Base-by-base conservation (phyloP, 2,797 vertebrate genomes). In the Astyanax mexicanus region DNA sequence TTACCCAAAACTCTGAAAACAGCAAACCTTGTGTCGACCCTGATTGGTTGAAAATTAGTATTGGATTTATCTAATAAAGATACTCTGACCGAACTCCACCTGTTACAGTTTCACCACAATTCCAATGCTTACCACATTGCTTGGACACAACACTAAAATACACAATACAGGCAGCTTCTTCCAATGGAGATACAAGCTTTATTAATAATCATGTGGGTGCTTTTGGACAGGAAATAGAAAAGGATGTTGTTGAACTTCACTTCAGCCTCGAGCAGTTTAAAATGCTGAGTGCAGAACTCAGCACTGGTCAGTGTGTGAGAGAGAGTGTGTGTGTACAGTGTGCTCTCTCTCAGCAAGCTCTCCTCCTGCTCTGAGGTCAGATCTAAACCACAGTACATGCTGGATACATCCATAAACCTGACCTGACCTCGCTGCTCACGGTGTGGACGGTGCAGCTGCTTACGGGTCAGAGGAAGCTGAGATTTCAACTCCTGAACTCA, bases 401-500 rank as follows among this genome's bases (percentile, higher is more conserved):
- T 23, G 64, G 54, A 77, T 66, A 72, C 47, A 51, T 72, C 12
- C 52, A 78, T 66, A 44, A 66, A 45, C 72, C 76, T n/a, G n/a
- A 38, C 66, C 17, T 72, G 52, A 51, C 62, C 72, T 44, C 51
- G 6, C 1, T 49, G 8, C 29, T 17, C 38, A 55, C 27, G 55
- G 21, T 49, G 61, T 49, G 42, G 51, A 29, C 3, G 37, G 11
- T 23, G 62, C 38, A 44, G 58, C 29, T 13, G 3, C 52, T 21
- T 27, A 51, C 64, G 51, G 65, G 42, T 58, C 55, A 52, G 47
- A 35, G 71, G 69, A 51, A 44, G 52, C 61, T 40, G 38, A 32
- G 76, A 78, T 72, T 60, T 60, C 35, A 66, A 55, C 75, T 64
- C 29, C 27, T 58, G 55, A 58, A 58, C 27, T 7, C 4, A 17